phyloP scores from a whole-genome alignment of 2,113 vertebrate species.

The Carassius auratus region DNA sequence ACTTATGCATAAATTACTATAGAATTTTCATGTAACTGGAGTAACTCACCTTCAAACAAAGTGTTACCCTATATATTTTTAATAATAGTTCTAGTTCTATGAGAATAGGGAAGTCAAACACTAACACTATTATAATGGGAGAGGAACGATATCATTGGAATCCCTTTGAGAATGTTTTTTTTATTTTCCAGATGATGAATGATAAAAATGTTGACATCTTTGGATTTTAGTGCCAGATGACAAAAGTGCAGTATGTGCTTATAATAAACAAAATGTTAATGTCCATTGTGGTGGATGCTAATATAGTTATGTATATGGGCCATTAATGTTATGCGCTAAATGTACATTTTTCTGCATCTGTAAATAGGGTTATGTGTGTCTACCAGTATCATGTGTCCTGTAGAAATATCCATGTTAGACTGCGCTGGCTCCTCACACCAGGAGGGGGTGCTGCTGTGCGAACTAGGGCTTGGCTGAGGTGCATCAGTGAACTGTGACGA shows the following conservation, averaged over 20 bases:
- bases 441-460: slow-evolving; percentile 95
- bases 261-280: background rate
- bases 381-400: slow-evolving; percentile 98
- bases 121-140: background rate
- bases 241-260: no score
- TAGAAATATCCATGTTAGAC: slow-evolving; percentile 99
- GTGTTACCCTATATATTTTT: background rate
- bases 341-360: background rate
- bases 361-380: slow-evolving; percentile 39
- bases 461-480: slow-evolving; percentile 92
- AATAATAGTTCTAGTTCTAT: background rate
- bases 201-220: background rate
- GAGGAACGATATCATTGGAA: background rate
- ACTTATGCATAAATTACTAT: background rate
- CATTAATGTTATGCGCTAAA: background rate
- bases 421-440: slow-evolving; percentile 98
- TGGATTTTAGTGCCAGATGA: no score
- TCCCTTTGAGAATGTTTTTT: background rate
- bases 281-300: background rate
- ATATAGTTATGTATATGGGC: background rate
- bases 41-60: no score
- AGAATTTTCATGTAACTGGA: background rate
- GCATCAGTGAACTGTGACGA: slow-evolving; percentile 97
- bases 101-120: background rate
- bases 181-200: background rate